These are phyloP conservation scores for Amorpha juglandis DNA, from an alignment of 2,888 invertebrate genomes.

Conservation along the genomic window DNA sequence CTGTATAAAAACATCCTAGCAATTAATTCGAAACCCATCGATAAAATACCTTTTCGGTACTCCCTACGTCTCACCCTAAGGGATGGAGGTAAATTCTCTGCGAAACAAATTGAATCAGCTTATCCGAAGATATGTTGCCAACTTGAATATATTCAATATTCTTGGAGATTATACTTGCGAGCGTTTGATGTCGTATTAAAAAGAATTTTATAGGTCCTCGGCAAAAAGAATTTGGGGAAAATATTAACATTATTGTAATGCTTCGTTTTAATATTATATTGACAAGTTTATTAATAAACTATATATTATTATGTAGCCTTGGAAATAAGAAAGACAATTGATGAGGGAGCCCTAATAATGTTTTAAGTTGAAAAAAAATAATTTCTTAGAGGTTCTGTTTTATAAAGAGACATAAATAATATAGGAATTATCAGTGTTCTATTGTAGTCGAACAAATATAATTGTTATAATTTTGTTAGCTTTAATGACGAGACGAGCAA, in stretches of 20 bases:
- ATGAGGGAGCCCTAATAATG: too few species aligned
- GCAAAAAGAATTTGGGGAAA: neutral
- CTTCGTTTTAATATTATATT: neutral
- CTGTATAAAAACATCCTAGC: neutral
- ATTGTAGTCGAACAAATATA: too few species aligned
- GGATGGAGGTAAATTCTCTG: slow-evolving; percentile 38
- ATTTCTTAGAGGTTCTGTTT: too few species aligned
- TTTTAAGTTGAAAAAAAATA: too few species aligned
- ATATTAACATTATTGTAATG: neutral
- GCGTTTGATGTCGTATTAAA: slow-evolving; percentile 19
- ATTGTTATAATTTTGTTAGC: too few species aligned
- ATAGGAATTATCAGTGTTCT: too few species aligned
- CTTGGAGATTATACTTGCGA: slow-evolving; percentile 27
- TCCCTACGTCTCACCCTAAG: neutral
- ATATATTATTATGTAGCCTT: too few species aligned
- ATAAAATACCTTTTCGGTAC: slow-evolving; percentile 5
- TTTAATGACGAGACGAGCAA: too few species aligned
- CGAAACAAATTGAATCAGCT: slow-evolving; percentile 48
- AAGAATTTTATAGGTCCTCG: slow-evolving; percentile 7
- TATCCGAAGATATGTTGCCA: slow-evolving; percentile 31
- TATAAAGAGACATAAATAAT: too few species aligned
- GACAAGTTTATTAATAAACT: neutral
- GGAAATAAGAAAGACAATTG: too few species aligned
- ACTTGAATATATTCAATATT: slow-evolving; percentile 29
- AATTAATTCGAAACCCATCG: slow-evolving; percentile 3